phyloP scores from a whole-genome alignment of 1,140 invertebrate species.

The Bilobella aurantiaca region DNA sequence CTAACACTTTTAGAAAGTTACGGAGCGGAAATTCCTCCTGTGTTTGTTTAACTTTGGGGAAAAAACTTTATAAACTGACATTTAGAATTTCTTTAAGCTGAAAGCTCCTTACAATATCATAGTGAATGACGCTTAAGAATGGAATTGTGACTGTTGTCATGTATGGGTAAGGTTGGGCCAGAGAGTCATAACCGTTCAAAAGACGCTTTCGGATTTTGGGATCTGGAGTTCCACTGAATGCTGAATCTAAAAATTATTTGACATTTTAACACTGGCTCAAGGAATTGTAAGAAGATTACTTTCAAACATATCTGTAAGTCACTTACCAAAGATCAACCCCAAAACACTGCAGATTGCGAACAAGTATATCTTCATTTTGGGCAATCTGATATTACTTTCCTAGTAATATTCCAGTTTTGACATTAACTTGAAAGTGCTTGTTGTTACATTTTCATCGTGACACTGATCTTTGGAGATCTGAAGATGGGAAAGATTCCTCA shows the following conservation, averaged over 20 bases:
- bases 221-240: slow-evolving; percentile 18
- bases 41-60: background rate
- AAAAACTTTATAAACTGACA: background rate
- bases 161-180: slow-evolving; percentile 21
- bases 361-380: too few relatives aligned
- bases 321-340: too few relatives aligned
- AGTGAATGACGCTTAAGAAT: slow-evolving; percentile 20
- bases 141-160: slow-evolving; percentile 22
- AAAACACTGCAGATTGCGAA: too few relatives aligned
- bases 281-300: background rate
- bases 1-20: background rate
- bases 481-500: too few relatives aligned
- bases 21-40: background rate
- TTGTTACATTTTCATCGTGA: too few relatives aligned
- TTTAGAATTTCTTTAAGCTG: too few relatives aligned
- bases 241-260: background rate
- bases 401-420: too few relatives aligned
- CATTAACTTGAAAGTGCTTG: too few relatives aligned
- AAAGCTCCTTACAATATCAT: slow-evolving; percentile 24
- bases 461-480: too few relatives aligned
- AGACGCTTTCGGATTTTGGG: slow-evolving; percentile 23
- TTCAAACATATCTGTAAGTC: too few relatives aligned
- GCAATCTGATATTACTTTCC: too few relatives aligned
- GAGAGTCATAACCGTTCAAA: slow-evolving; percentile 21
- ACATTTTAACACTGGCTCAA: background rate